A percentile compares a stretch with the other conserved stretches of the same genome.
Conservation (phyloP, 2,797 vertebrate species). For the Spinus olivaceus region DNA sequence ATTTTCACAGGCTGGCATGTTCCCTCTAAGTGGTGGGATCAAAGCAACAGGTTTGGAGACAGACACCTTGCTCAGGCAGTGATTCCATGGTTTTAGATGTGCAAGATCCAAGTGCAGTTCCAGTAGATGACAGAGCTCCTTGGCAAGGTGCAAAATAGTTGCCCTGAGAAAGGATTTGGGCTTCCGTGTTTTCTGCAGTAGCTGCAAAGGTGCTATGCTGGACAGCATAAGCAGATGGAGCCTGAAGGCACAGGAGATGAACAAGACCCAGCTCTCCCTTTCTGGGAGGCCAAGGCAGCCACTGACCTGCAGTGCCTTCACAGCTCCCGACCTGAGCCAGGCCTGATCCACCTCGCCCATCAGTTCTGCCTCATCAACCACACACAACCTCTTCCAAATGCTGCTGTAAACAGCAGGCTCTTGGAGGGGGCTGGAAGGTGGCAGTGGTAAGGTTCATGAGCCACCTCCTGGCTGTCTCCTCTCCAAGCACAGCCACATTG, state of each 20-base stretch:
- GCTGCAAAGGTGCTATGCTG: neutral
- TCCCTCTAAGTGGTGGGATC: neutral
- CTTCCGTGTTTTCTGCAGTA: neutral
- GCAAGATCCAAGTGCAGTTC: neutral
- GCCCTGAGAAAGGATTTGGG: neutral
- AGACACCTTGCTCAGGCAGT: neutral
- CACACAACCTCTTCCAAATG: neutral
- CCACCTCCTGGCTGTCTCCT: constrained; percentile 15
- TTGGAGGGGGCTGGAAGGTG: constrained; percentile 29
- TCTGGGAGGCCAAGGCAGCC: neutral
- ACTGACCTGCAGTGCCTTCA: neutral
- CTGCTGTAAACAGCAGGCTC: constrained; percentile 30
- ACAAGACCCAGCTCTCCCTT: neutral
- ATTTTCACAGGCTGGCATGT: neutral
- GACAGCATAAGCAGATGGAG: neutral
- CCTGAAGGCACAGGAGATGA: neutral
- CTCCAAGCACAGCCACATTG: constrained; percentile 21
- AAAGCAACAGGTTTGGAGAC: neutral
- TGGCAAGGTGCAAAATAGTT: neutral
- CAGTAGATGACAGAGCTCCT: neutral
- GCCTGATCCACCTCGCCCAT: constrained; percentile 34
- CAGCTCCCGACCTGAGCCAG: constrained; percentile 23
- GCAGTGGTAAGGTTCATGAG: neutral
- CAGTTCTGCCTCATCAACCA: constrained; percentile 37
- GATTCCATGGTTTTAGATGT: neutral